Percentiles rank a stretch among this genome's conserved stretches.
Conservation (phyloP, 2,888 invertebrate species). For the Reticulitermes lucifugus region DNA sequence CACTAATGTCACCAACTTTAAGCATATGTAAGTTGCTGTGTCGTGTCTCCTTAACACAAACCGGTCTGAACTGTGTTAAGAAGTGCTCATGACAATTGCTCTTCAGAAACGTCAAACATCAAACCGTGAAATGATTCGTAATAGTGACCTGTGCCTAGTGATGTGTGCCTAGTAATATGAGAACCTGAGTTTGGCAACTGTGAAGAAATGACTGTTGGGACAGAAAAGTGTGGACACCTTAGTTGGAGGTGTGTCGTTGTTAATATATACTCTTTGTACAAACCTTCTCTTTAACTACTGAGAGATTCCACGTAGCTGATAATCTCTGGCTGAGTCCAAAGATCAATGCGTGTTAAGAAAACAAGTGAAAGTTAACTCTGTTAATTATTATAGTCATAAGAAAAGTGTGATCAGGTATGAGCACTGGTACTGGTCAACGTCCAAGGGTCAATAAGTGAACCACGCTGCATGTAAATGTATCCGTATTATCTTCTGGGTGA, state of each 20-base stretch:
- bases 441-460: not conserved
- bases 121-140: not conserved
- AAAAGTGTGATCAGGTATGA: not conserved
- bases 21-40: too few relatives aligned
- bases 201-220: too few relatives aligned
- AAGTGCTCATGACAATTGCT: not conserved
- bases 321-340: slow-evolving; percentile 2
- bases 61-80: not conserved
- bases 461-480: not conserved
- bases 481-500: not conserved
- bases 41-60: too few relatives aligned
- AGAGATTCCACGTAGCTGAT: not conserved
- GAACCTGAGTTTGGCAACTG: too few relatives aligned
- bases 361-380: not conserved
- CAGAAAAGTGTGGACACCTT: not conserved
- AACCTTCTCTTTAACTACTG: not conserved
- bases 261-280: not conserved
- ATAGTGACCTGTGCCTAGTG: not conserved
- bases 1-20: too few relatives aligned
- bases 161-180: not conserved
- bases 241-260: not conserved
- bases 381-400: not conserved
- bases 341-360: not conserved
- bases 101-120: not conserved
- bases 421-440: not conserved